phyloP scores from a whole-genome alignment of 2,797 vertebrate species.

The Clamator glandarius region DNA sequence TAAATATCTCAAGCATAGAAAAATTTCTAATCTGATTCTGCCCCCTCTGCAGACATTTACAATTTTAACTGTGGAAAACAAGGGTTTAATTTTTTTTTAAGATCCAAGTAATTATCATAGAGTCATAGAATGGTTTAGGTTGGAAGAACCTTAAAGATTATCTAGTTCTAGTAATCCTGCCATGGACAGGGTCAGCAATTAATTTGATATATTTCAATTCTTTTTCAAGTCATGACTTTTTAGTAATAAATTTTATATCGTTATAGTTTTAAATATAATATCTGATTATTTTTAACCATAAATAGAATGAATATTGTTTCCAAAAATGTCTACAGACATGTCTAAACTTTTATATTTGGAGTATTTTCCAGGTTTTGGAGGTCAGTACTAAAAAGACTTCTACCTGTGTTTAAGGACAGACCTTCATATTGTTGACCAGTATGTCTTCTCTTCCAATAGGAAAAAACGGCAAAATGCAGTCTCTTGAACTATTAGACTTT shows the following conservation, averaged over 20 bases:
- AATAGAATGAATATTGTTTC: neutral
- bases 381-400: neutral
- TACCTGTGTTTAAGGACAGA: neutral
- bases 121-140: no score
- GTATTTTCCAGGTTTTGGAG: neutral
- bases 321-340: neutral
- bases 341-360: neutral
- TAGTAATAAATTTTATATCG: neutral
- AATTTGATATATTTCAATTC: neutral
- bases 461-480: rapidly evolving
- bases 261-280: neutral
- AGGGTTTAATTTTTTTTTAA: neutral
- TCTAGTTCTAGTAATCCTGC: no score
- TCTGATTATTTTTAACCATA: neutral
- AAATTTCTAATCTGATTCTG: neutral
- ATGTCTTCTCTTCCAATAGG: neutral
- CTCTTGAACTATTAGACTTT: neutral
- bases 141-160: no score
- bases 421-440: neutral
- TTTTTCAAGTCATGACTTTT: neutral
- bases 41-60: rapidly evolving
- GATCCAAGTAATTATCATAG: neutral
- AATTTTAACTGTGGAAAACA: neutral
- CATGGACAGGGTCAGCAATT: no score
- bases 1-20: neutral